phyloP scores from a whole-genome alignment of 2,113 vertebrate genomes.

The Hypomesus transpacificus region DNA sequence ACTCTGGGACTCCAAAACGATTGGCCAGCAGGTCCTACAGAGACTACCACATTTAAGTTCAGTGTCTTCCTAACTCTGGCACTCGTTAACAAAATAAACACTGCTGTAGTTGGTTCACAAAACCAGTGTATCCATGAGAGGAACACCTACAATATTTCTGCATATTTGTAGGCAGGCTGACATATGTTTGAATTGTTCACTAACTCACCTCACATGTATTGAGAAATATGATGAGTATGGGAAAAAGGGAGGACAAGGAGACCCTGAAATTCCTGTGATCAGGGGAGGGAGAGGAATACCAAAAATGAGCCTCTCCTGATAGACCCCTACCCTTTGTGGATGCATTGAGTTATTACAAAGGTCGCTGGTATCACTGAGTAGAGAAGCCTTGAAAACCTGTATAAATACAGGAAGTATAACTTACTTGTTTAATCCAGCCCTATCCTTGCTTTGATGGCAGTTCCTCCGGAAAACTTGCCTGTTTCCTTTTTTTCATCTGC shows the following conservation, averaged over 20 bases:
- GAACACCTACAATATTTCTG: too few relatives aligned
- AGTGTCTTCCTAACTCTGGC: conserved; percentile 55
- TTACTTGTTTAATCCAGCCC: conserved; percentile 20
- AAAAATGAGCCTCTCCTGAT: conserved; percentile 55
- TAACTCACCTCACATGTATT: conserved; percentile 48
- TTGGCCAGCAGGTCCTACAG: conserved; percentile 53
- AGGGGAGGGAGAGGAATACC: conserved; percentile 33
- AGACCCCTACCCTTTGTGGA: conserved; percentile 32
- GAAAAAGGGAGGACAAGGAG: conserved; percentile 41
- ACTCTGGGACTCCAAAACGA: conserved; percentile 24
- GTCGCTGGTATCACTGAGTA: conserved; percentile 20
- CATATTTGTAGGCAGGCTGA: conserved; percentile 48
- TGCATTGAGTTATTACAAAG: background rate
- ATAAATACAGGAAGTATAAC: background rate
- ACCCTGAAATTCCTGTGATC: conserved; percentile 44
- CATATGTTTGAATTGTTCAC: conserved; percentile 55
- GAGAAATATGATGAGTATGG: conserved; percentile 57
- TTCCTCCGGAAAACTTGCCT: conserved; percentile 18
- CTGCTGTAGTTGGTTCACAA: too few relatives aligned
- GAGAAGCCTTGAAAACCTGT: conserved; percentile 45
- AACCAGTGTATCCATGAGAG: too few relatives aligned
- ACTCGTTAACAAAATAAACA: too few relatives aligned
- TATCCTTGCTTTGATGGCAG: conserved; percentile 16
- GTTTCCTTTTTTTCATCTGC: conserved; percentile 21
- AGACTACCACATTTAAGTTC: conserved; percentile 53